Conservation (phyloP, 2,797 vertebrate species). For the Siniperca undulata region DNA sequence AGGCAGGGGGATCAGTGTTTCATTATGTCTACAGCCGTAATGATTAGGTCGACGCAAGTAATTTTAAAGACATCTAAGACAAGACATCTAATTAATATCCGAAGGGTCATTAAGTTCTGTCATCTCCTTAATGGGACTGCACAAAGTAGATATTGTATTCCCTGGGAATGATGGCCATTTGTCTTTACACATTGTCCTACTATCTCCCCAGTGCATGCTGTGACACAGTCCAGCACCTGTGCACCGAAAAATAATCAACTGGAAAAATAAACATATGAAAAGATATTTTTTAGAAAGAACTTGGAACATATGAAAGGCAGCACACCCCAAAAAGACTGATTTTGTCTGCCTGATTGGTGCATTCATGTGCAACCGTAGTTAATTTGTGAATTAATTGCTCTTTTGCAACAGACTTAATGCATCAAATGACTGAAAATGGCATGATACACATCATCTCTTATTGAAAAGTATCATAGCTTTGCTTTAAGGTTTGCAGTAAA, state of each 20-base stretch:
- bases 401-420: not conserved
- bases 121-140: conserved; percentile 14
- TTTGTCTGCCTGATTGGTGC: not conserved
- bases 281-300: conserved; percentile 12
- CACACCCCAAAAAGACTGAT: not conserved
- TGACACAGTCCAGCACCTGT: conserved; percentile 31
- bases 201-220: conserved; percentile 11
- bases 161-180: not conserved
- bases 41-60: not conserved
- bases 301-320: not conserved
- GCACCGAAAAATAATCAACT: not conserved
- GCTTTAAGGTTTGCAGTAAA: not conserved
- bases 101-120: conserved; percentile 13
- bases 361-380: not conserved
- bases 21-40: not conserved
- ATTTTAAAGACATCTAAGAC: not conserved
- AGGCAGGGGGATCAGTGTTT: not conserved
- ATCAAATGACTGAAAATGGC: not conserved
- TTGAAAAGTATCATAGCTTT: not conserved
- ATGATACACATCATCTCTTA: not conserved
- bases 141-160: conserved; percentile 14
- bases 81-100: conserved; percentile 14
- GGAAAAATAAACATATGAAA: not conserved
- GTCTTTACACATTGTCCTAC: conserved; percentile 31
- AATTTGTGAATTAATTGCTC: not conserved